phyloP scores from a whole-genome alignment of 2,113 vertebrate species.

The Cryptotis parvus region DNA sequence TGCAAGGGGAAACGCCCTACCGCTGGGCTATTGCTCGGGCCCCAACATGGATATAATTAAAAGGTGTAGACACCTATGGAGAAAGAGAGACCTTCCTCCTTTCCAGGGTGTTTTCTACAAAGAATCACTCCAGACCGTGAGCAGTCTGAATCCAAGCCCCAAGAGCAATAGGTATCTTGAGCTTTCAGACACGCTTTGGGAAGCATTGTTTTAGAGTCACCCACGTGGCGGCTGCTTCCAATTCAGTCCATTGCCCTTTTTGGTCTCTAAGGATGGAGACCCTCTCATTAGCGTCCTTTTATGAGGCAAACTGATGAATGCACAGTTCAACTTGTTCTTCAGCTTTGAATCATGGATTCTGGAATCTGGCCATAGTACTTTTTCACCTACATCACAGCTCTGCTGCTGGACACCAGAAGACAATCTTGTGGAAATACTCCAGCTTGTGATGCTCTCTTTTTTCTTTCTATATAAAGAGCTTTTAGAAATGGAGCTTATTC shows the following conservation, averaged over 20 bases:
- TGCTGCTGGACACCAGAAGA: constrained; percentile 48
- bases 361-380: constrained; percentile 3
- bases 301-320: not conserved
- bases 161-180: not conserved
- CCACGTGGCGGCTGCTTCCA: not conserved
- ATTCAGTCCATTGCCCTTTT: constrained; percentile 42
- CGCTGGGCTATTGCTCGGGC: too few species aligned
- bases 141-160: not conserved
- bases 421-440: constrained; percentile 60
- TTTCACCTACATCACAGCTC: not conserved
- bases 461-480: constrained; percentile 67
- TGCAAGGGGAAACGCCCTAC: too few species aligned
- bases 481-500: constrained; percentile 69
- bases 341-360: constrained; percentile 8
- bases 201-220: constrained; percentile 30
- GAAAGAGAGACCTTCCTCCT: not conserved
- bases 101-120: constrained; percentile 27
- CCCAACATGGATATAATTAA: constrained; percentile 1
- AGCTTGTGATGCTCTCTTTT: constrained; percentile 65
- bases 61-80: not conserved
- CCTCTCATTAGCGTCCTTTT: constrained; percentile 14
- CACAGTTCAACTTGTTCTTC: not conserved
- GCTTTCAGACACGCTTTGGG: not conserved
- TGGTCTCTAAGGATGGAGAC: constrained; percentile 8
- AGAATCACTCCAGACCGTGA: constrained; percentile 26